phyloP scores from a whole-genome alignment of 2,113 vertebrate genomes.

The Corythornis cristatus region DNA sequence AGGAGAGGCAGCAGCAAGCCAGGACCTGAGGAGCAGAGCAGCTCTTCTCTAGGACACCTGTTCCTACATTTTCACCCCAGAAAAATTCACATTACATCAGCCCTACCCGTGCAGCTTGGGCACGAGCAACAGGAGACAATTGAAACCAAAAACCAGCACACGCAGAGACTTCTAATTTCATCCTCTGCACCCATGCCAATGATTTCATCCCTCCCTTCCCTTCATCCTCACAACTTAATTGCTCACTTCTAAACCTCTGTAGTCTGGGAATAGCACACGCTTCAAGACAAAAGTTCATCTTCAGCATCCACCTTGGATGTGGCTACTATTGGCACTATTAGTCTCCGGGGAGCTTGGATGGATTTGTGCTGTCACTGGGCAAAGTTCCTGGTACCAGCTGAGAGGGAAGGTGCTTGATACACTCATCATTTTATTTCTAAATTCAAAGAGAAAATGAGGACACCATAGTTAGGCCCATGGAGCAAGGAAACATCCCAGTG shows the following conservation, averaged over 20 bases:
- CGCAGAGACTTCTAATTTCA: slow-evolving; percentile 10
- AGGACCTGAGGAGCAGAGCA: not conserved
- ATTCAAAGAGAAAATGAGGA: not conserved
- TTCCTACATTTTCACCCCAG: not conserved
- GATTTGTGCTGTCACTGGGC: not conserved
- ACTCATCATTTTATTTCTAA: not conserved
- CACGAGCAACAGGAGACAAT: not conserved
- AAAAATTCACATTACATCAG: slow-evolving; percentile 38
- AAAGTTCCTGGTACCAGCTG: not conserved
- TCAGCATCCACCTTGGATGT: not conserved
- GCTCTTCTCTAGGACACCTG: slow-evolving; percentile 23
- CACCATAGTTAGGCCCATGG: not conserved
- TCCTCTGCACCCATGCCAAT: not conserved
- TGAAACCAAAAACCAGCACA: not conserved
- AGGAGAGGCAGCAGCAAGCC: slow-evolving; percentile 11
- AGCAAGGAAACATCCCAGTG: not conserved
- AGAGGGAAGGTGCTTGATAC: fast-evolving
- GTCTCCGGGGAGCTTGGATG: not conserved
- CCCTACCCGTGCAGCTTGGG: not conserved
- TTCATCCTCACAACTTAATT: not conserved
- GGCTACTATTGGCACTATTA: not conserved
- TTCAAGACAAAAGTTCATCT: not conserved
- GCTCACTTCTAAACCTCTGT: not conserved
- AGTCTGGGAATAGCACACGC: not conserved
- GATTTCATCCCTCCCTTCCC: not conserved